These are phyloP conservation scores for Macrobrachium nipponense DNA, from an alignment of 1,140 invertebrate genomes.

Conservation along the genomic window DNA sequence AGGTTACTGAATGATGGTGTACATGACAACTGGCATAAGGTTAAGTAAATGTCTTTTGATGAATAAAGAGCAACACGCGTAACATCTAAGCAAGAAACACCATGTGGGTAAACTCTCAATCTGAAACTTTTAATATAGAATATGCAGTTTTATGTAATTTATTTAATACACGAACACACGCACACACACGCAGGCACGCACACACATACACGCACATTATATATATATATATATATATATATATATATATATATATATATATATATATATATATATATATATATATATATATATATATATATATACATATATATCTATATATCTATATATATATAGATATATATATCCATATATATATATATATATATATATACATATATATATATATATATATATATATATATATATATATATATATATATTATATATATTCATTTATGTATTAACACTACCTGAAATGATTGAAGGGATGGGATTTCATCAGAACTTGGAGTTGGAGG, in stretches of 20 bases:
- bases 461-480: too few species aligned
- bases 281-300: constrained; percentile 9
- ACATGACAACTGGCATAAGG: too few species aligned
- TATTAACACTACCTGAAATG: background rate
- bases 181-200: too few species aligned
- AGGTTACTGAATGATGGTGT: too few species aligned
- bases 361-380: constrained; percentile 2
- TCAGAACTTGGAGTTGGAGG: too few species aligned
- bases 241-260: constrained; percentile 11
- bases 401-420: background rate
- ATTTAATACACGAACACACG: too few species aligned
- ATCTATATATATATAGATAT: background rate
- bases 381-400: constrained; percentile 5
- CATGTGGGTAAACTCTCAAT: too few species aligned
- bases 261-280: constrained; percentile 16
- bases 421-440: constrained; percentile 5
- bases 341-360: background rate
- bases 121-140: too few species aligned
- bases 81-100: too few species aligned
- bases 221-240: constrained; percentile 8
- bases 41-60: too few species aligned
- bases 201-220: background rate
- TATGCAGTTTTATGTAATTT: too few species aligned
- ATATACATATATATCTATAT: background rate
- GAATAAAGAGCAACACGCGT: too few species aligned